Conservation (phyloP, 2,888 invertebrate genomes). For the Napeogenes inachia region DNA sequence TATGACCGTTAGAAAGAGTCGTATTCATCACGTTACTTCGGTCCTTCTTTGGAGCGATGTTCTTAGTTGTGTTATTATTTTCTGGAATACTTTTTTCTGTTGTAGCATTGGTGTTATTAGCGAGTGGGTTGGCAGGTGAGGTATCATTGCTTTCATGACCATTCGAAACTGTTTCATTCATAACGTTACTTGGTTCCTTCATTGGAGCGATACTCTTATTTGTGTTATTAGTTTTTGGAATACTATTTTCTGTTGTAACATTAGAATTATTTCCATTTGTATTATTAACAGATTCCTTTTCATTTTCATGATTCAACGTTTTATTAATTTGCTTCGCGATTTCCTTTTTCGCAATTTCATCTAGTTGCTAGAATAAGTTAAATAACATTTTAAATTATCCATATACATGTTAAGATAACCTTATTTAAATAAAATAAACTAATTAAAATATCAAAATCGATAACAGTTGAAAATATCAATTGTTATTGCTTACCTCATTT, state of each 20-base stretch:
- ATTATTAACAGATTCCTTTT: background rate
- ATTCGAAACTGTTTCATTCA: background rate
- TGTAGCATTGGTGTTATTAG: constrained; percentile 7
- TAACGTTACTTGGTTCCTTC: background rate
- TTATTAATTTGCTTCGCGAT: constrained; percentile 17
- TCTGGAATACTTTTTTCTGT: no score
- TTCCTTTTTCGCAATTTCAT: constrained; percentile 26
- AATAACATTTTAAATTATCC: constrained; percentile 2
- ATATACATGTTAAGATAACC: background rate
- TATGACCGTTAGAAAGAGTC: no score
- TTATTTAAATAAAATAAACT: no score
- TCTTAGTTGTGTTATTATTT: no score
- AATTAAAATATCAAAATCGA: no score
- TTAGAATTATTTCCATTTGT: background rate
- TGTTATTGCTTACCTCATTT: no score
- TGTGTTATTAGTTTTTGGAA: background rate
- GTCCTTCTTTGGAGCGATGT: no score
- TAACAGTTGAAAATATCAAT: no score
- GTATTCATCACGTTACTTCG: no score
- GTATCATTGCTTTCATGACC: constrained; percentile 6
- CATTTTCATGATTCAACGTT: background rate
- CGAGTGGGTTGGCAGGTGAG: constrained; percentile 35
- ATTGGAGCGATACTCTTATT: background rate
- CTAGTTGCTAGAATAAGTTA: constrained; percentile 17
- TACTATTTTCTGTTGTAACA: background rate